These are phyloP conservation scores for Euphydryas editha DNA, from an alignment of 2,888 invertebrate genomes.

Conservation along the genomic window DNA sequence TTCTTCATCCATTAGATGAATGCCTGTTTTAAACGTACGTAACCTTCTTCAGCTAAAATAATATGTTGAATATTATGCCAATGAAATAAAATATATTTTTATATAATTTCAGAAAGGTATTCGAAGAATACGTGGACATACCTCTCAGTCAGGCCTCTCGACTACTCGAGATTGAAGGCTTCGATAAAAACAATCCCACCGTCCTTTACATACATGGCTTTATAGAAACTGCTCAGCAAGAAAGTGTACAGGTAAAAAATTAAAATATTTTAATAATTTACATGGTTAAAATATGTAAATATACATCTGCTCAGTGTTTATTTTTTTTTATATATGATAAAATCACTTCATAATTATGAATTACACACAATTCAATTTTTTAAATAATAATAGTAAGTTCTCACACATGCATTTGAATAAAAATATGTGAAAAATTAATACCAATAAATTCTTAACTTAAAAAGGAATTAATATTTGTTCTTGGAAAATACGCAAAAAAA, in stretches of 20 bases:
- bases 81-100: background rate
- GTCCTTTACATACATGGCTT: slow-evolving; percentile 85
- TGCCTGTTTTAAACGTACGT: no score
- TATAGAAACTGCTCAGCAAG: slow-evolving; percentile 81
- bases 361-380: no score
- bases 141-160: slow-evolving; percentile 75
- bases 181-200: slow-evolving; percentile 75
- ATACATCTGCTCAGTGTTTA: background rate
- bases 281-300: background rate
- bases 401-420: no score
- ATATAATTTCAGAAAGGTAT: slow-evolving; percentile 56
- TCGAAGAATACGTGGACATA: slow-evolving; percentile 73
- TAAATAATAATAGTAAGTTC: no score
- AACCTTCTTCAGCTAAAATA: background rate
- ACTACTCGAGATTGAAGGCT: slow-evolving; percentile 74
- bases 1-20: no score
- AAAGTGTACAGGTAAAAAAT: slow-evolving; percentile 79
- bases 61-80: no score
- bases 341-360: no score
- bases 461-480: no score
- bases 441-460: no score
- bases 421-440: no score
- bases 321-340: no score
- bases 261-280: slow-evolving; percentile 14
- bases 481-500: no score